phyloP scores from a whole-genome alignment of 2,797 vertebrate species.

The Crocidura indochinensis region DNA sequence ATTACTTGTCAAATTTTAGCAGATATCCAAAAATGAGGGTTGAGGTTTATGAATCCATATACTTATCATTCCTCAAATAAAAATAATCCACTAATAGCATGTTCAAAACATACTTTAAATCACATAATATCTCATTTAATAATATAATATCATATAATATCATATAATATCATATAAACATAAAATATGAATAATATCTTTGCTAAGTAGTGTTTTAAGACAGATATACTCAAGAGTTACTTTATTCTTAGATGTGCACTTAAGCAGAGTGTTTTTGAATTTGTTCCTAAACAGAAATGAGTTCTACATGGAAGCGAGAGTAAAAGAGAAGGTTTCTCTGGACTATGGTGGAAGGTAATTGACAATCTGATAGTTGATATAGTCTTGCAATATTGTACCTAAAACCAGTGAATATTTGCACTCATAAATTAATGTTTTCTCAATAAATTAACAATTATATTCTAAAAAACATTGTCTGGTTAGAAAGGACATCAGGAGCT shows the following conservation, averaged over 20 bases:
- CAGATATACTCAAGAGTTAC: not conserved
- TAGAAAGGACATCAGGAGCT: slow-evolving; percentile 29
- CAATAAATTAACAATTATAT: not conserved
- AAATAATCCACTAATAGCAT: slow-evolving; percentile 3
- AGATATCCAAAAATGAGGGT: slow-evolving; percentile 22
- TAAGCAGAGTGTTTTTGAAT: slow-evolving; percentile 46
- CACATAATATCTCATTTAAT: not conserved
- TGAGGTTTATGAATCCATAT: not conserved
- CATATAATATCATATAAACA: too few species aligned
- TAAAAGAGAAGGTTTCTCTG: too few species aligned
- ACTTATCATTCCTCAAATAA: slow-evolving; percentile 25
- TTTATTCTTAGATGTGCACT: slow-evolving; percentile 39
- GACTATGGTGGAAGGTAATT: too few species aligned
- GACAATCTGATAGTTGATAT: too few species aligned
- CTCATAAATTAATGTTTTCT: too few species aligned
- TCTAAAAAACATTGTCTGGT: not conserved
- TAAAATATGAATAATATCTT: not conserved
- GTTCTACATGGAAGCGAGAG: too few species aligned
- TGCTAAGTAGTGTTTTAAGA: slow-evolving; percentile 1
- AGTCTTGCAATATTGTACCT: too few species aligned
- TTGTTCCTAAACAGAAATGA: not conserved
- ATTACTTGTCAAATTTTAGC: slow-evolving; percentile 2
- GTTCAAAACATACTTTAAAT: slow-evolving; percentile 17
- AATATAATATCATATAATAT: too few species aligned
- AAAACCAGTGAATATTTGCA: too few species aligned